Evolutionary conservation across 2,888 invertebrate genomes (phyloP).

Genomic region (Temnothorax ravouxi): DNA sequence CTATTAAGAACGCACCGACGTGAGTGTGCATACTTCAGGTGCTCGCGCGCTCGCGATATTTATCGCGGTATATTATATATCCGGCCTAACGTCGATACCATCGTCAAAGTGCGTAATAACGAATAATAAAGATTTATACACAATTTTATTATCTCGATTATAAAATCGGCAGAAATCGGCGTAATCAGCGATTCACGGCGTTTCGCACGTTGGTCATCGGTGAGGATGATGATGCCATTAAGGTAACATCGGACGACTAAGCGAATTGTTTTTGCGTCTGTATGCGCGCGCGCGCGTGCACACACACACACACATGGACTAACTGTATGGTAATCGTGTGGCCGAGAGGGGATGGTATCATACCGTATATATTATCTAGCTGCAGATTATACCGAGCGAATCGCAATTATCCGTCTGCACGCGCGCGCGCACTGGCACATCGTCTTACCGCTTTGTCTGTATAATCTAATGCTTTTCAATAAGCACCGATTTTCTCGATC

Average conservation of each 20-base stretch:
- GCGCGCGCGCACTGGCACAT: constrained; percentile 45
- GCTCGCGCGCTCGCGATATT: neutral
- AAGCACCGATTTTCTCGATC: constrained; percentile 81
- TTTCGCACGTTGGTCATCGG: constrained; percentile 38
- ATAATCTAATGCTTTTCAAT: constrained; percentile 84
- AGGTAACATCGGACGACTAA: constrained; percentile 66
- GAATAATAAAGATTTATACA: constrained; percentile 58
- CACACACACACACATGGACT: constrained; percentile 45
- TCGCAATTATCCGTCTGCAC: constrained; percentile 82
- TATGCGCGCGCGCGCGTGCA: neutral
- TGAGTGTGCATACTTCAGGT: neutral
- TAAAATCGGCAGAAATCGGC: constrained; percentile 63
- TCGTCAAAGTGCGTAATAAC: neutral
- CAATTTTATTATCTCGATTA: constrained; percentile 54
- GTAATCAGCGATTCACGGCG: constrained; percentile 62
- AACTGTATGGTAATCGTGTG: constrained; percentile 79
- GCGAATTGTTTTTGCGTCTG: constrained; percentile 12
- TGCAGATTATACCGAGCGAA: constrained; percentile 76
- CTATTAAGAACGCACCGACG: constrained; percentile 58
- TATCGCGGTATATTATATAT: neutral
- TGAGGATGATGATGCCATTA: constrained; percentile 74
- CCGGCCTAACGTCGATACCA: neutral
- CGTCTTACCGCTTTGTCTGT: constrained; percentile 66
- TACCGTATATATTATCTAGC: constrained; percentile 81
- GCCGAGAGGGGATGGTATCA: constrained; percentile 76